Base-by-base conservation (phyloP, 1,140 invertebrate species). In the Euura saliciscinereae region DNA sequence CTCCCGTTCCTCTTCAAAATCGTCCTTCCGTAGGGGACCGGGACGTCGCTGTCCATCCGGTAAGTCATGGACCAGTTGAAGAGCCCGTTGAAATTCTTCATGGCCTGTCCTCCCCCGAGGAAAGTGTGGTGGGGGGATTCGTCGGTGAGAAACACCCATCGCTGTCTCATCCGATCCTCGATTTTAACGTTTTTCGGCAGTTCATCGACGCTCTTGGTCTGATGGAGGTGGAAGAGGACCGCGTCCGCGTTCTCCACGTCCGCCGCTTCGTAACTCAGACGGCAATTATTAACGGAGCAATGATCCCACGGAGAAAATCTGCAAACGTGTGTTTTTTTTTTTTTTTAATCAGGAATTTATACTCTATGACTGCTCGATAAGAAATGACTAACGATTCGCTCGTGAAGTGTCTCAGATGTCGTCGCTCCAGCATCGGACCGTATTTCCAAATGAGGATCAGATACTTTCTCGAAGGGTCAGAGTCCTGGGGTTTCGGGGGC, bases 61-160 rank as follows among this genome's bases (percentile, higher is more conserved):
- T 94, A 95, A 2, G 90, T 91, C 93, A 94, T 94, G 2, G 93
- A 93, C 93, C 93, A 94, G 80, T 94, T 94, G 78, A 94, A 94
- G 6, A 91, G 43, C 43, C 89, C 86, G 69, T 91, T 86, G 70
- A 91, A 91, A 45, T 88, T 77, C 3, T 78, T 79, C 45, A 91
- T 73, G 28, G 79, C 80, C 59, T 83, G 78, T 4, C 68, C 59
- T 45, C 72, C 66, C 43, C 79, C 69, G 5, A 89, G 69, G 77
- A 91, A 91, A 0, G 90, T 91, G 66, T 91, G 77, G 6, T 84
- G 77, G 0, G 91, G 91, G 44, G 89, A 90, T 82, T 92, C 91
- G 73, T 92, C 90, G 0, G 87, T 91, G 8, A 91, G 79, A 74
- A 91, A 92, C 1, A 91, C 86, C 91, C 91, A 92, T 28, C 89